A percentile compares a stretch with the other conserved stretches of the same genome.
These are phyloP conservation scores for Blastobasis lacticolella DNA, from an alignment of 2,888 invertebrate genomes.

Conservation along the genomic window DNA sequence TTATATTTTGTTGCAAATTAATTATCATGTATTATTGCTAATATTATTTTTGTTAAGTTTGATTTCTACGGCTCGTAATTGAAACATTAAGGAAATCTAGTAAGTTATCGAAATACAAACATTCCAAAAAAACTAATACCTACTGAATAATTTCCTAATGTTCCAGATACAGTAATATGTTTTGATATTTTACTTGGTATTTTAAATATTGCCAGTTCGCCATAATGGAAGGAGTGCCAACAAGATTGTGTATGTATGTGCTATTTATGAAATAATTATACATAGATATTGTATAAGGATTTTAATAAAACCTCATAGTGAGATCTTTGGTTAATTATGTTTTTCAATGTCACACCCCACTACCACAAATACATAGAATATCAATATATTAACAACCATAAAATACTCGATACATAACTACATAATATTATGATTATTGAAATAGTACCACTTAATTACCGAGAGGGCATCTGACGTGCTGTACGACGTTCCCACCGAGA, in stretches of 20 bases:
- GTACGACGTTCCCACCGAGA: too few relatives aligned
- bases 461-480: too few relatives aligned
- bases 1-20: conserved; percentile 15
- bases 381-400: too few relatives aligned
- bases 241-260: conserved; percentile 49
- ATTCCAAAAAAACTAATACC: too few relatives aligned
- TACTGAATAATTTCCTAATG: too few relatives aligned
- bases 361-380: too few relatives aligned
- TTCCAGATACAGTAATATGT: conserved; percentile 13
- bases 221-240: conserved; percentile 54
- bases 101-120: too few relatives aligned
- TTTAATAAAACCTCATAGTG: conserved; percentile 61
- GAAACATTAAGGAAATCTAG: too few relatives aligned
- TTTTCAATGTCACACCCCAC: conserved; percentile 18
- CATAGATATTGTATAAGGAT: conserved; percentile 56
- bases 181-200: conserved; percentile 20
- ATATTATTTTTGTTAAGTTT: conserved; percentile 15
- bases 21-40: conserved; percentile 18
- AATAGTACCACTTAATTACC: too few relatives aligned
- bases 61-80: conserved; percentile 4
- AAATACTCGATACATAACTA: too few relatives aligned
- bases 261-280: conserved; percentile 47
- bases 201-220: conserved; percentile 30
- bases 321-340: conserved; percentile 31
- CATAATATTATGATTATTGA: too few relatives aligned